A percentile compares a stretch with the other conserved stretches of the same genome.
phyloP scores from a whole-genome alignment of 2,113 vertebrate species.

The Callipepla squamata region DNA sequence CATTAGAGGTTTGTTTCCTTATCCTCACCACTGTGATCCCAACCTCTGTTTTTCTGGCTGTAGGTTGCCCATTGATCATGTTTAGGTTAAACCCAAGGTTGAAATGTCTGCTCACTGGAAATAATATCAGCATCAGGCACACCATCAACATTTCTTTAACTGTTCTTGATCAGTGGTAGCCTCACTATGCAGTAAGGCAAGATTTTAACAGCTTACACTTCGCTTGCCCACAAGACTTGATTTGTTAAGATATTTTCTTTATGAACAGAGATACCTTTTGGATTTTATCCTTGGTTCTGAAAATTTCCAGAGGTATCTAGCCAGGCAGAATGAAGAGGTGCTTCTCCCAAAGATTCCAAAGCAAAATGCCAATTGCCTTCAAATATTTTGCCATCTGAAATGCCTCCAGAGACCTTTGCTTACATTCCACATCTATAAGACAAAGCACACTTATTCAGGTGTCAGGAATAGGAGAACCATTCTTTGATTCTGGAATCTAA shows the following conservation, averaged over 20 bases:
- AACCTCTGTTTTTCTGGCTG: background rate
- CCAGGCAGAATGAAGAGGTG: background rate
- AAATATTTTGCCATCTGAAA: background rate
- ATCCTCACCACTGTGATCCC: background rate
- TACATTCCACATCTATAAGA: background rate
- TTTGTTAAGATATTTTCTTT: background rate
- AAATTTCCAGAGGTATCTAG: background rate
- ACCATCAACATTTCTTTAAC: background rate
- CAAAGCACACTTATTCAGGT: background rate
- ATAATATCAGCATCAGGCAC: background rate
- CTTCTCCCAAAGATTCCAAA: background rate
- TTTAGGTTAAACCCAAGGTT: background rate
- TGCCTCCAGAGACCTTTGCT: background rate
- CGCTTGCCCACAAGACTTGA: too few relatives aligned
- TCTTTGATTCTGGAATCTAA: background rate
- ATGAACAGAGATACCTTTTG: background rate
- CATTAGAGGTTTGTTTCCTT: background rate
- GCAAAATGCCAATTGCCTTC: background rate
- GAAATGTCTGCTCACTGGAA: background rate
- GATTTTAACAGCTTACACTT: background rate
- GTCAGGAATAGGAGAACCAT: background rate
- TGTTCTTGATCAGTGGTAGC: background rate
- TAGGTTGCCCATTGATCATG: background rate
- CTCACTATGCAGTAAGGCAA: background rate
- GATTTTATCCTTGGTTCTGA: background rate